A percentile compares a stretch with the other conserved stretches of the same genome.
These are phyloP conservation scores for Prunella strophiata DNA, from an alignment of 2,797 vertebrate species.

Conservation along the genomic window DNA sequence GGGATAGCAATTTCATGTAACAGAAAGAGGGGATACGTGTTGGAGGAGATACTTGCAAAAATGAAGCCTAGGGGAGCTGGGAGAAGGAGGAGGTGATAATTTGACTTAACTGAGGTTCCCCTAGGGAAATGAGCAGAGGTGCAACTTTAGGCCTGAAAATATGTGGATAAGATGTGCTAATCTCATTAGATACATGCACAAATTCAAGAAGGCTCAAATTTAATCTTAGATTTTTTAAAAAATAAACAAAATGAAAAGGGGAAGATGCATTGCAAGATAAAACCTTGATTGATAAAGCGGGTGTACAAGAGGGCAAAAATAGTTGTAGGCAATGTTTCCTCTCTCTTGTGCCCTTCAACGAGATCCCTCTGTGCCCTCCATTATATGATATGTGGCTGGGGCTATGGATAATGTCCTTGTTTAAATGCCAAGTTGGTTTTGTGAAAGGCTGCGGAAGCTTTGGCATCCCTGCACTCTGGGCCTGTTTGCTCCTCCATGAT, in stretches of 20 bases:
- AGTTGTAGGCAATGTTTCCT: not conserved
- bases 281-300: not conserved
- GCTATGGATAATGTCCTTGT: not conserved
- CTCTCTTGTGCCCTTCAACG: not conserved
- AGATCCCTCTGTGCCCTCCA: not conserved
- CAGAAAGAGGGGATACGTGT: not conserved
- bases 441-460: not conserved
- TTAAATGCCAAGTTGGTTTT: not conserved
- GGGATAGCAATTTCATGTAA: not conserved
- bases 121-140: not conserved
- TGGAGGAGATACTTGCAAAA: not conserved
- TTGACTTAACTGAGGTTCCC: not conserved
- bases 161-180: not conserved
- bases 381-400: not conserved
- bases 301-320: not conserved
- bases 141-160: not conserved
- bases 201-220: not conserved
- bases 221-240: not conserved
- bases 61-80: not conserved
- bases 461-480: not conserved
- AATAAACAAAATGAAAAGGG: not conserved
- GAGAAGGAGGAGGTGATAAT: not conserved
- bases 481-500: fast-evolving
- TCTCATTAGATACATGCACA: not conserved
- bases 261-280: not conserved